These are phyloP conservation scores for Bombus breviceps DNA, from an alignment of 1,140 invertebrate species.

Conservation along the genomic window DNA sequence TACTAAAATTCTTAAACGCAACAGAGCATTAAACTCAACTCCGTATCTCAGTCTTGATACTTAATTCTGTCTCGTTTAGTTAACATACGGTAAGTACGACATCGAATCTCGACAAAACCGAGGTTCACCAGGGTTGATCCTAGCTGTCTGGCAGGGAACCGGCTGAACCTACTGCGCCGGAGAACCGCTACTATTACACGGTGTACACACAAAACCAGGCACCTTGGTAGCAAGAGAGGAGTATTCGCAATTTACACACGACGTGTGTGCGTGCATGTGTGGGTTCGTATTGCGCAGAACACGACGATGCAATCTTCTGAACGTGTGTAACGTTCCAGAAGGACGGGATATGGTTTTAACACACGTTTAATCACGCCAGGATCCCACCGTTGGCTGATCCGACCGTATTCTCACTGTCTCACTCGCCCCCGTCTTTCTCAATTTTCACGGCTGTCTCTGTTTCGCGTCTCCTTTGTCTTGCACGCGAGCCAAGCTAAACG, in stretches of 20 bases:
- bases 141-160: conserved; percentile 15
- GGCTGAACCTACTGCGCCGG: conserved; percentile 7
- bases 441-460: conserved; percentile 25
- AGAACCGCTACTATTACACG: background rate
- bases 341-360: conserved; percentile 49
- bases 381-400: conserved; percentile 28
- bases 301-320: conserved; percentile 14
- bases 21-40: background rate
- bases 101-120: conserved; percentile 2
- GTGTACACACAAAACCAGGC: conserved; percentile 9
- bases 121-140: conserved; percentile 6
- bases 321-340: conserved; percentile 22
- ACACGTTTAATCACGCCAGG: conserved; percentile 57
- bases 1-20: background rate
- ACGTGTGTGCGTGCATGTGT: background rate
- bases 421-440: background rate
- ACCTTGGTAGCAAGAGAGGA: conserved; percentile 15
- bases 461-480: conserved; percentile 4
- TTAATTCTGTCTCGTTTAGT: background rate
- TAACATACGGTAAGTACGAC: conserved; percentile 11
- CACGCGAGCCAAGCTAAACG: background rate
- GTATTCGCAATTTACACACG: conserved; percentile 10
- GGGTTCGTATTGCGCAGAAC: conserved; percentile 30
- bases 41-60: background rate
- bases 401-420: background rate